Percentiles rank a stretch among this genome's conserved stretches.
These are phyloP conservation scores for Acanthosepion esculentum DNA, from an alignment of 2,888 invertebrate genomes.

Conservation along the genomic window DNA sequence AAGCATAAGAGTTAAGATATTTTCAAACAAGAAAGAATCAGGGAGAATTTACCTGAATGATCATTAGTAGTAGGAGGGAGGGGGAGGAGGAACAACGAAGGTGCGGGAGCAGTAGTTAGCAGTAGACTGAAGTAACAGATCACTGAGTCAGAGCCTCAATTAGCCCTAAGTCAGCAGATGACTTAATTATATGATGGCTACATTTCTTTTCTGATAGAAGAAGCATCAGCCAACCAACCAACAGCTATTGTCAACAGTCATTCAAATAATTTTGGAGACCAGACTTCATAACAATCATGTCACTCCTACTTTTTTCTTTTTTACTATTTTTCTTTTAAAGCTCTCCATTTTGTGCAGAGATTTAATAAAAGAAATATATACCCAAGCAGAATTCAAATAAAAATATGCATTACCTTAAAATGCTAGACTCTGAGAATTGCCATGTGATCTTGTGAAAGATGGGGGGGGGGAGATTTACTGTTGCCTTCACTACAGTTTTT, in stretches of 20 bases:
- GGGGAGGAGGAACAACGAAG: background rate
- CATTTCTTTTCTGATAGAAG: background rate
- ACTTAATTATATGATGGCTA: conserved; percentile 14
- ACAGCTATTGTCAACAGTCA: background rate
- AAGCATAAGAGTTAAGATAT: background rate
- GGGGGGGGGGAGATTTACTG: too few species aligned
- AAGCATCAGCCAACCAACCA: too few species aligned
- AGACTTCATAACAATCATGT: background rate
- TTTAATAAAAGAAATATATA: background rate
- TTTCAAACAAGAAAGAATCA: background rate
- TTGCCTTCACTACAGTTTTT: too few species aligned
- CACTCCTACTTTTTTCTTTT: background rate
- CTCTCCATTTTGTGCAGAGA: background rate
- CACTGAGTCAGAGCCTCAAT: background rate
- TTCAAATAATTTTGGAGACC: background rate
- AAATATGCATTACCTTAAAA: too few species aligned
- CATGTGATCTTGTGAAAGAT: too few species aligned
- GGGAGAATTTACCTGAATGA: background rate
- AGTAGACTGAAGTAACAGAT: background rate
- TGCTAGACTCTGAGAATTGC: too few species aligned
- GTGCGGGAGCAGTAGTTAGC: background rate
- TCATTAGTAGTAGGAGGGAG: background rate
- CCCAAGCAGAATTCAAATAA: background rate
- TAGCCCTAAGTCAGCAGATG: background rate
- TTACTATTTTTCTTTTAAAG: background rate